phyloP scores from a whole-genome alignment of 2,797 vertebrate species.

The Sphenopsis melanotis region DNA sequence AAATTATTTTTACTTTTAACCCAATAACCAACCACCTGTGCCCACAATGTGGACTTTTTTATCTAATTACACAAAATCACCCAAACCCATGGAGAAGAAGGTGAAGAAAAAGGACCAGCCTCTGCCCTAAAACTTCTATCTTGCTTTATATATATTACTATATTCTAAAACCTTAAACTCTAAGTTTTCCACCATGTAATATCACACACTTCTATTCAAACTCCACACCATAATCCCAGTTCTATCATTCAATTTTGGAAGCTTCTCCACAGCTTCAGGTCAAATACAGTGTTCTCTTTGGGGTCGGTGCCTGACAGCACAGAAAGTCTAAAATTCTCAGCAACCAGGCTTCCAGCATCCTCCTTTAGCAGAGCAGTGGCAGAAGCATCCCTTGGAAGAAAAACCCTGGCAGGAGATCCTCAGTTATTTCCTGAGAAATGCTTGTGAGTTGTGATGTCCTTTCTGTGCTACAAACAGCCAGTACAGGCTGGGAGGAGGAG shows the following conservation, averaged over 20 bases:
- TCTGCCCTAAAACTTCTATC: not conserved
- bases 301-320: not conserved
- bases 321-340: not conserved
- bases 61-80: not conserved
- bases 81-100: not conserved
- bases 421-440: not conserved
- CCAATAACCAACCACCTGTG: not conserved
- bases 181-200: not conserved
- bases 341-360: not conserved
- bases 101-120: not conserved
- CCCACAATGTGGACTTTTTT: rapidly evolving
- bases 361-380: not conserved
- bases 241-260: not conserved
- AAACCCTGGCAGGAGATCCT: not conserved
- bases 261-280: not conserved
- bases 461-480: not conserved
- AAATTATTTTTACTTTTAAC: not conserved
- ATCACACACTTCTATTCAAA: not conserved
- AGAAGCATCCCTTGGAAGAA: not conserved
- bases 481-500: not conserved
- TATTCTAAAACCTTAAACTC: not conserved
- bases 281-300: not conserved
- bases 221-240: not conserved
- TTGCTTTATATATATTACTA: not conserved
- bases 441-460: not conserved